A percentile compares a stretch with the other conserved stretches of the same genome.
phyloP scores from a whole-genome alignment of 2,797 vertebrate genomes.

The Squalus acanthias region DNA sequence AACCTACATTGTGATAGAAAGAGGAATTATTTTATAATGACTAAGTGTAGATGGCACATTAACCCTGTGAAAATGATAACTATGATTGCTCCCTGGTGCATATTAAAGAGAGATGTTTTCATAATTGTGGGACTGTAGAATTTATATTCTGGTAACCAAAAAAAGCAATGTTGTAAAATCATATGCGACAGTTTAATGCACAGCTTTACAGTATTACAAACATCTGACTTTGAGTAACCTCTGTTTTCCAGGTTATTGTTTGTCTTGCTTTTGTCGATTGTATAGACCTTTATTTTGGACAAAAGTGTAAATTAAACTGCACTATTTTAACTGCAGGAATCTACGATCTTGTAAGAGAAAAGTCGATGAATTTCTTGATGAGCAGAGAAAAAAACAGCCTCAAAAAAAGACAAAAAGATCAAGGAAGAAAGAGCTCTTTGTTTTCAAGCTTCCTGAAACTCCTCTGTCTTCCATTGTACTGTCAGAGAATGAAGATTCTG shows the following conservation, averaged over 20 bases:
- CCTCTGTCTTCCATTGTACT: neutral
- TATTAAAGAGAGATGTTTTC: neutral
- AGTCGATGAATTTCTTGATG: neutral
- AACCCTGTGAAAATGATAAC: too few relatives aligned
- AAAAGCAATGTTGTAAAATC: neutral
- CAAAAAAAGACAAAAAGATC: too few relatives aligned
- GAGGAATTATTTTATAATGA: too few relatives aligned
- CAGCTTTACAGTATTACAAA: neutral
- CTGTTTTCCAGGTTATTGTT: neutral
- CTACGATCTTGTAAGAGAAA: conserved; percentile 22
- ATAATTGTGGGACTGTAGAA: neutral
- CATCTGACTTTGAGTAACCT: neutral
- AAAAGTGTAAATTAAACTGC: neutral
- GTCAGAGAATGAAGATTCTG: neutral
- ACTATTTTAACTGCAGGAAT: neutral
- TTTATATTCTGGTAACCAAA: neutral
- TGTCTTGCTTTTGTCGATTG: neutral
- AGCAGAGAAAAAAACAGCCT: neutral
- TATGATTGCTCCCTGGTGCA: too few relatives aligned
- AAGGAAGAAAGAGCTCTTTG: conserved; percentile 24
- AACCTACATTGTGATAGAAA: too few relatives aligned
- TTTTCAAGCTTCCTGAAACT: conserved; percentile 22
- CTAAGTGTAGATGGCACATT: too few relatives aligned
- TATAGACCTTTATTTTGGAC: neutral
- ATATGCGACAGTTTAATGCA: neutral